A percentile compares a stretch with the other conserved stretches of the same genome.
Conservation (phyloP, 2,888 invertebrate species). For the Phalera bucephala region DNA sequence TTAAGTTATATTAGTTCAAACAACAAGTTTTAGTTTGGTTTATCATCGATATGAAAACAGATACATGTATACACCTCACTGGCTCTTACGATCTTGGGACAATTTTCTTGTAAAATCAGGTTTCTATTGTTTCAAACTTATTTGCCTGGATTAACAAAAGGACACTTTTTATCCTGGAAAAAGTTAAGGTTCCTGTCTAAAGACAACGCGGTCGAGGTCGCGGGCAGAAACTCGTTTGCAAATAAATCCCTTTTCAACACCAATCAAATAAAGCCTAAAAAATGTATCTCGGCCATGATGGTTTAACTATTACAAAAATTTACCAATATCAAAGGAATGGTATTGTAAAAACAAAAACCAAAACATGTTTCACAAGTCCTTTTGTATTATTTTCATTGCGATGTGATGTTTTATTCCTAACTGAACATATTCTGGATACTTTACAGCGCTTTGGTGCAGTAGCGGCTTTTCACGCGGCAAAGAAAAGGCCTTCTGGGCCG, state of each 20-base stretch:
- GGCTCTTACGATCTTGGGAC: no score
- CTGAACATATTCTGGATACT: conserved; percentile 32
- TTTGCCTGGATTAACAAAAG: no score
- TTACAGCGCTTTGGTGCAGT: conserved; percentile 32
- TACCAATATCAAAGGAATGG: conserved; percentile 9
- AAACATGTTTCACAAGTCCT: conserved; percentile 30
- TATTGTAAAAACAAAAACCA: conserved; percentile 20
- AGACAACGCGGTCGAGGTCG: no score
- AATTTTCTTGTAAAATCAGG: no score
- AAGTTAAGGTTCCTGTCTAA: no score
- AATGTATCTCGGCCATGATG: conserved; percentile 9
- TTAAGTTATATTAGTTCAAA: no score
- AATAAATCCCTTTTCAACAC: not conserved
- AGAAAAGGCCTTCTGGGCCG: conserved; percentile 23
- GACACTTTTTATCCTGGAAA: no score
- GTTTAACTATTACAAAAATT: conserved; percentile 11
- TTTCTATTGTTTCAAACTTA: no score
- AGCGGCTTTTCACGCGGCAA: conserved; percentile 34
- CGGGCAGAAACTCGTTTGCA: no score
- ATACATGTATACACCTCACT: no score
- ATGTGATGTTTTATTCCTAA: conserved; percentile 30
- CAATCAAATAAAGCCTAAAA: conserved; percentile 14
- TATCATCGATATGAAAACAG: no score
- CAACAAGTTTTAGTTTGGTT: no score
- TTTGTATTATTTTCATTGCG: conserved; percentile 27